phyloP scores from a whole-genome alignment of 2,797 vertebrate genomes.

The Myotis planiceps region DNA sequence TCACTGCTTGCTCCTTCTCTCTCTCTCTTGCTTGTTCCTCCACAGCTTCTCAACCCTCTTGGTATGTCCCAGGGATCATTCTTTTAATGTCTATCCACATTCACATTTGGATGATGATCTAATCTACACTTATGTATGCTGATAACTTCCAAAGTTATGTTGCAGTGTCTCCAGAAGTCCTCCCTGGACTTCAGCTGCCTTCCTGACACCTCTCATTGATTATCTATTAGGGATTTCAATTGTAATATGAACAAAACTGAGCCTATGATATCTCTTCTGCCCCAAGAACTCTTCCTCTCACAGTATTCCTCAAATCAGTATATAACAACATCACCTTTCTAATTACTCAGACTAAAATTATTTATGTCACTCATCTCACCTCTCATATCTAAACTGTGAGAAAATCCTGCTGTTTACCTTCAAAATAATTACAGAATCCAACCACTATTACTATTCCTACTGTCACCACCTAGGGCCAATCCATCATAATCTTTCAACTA shows the following conservation, averaged over 20 bases:
- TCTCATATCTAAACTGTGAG: background rate
- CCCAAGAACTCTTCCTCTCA: background rate
- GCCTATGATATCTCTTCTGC: too few relatives aligned
- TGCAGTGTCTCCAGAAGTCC: background rate
- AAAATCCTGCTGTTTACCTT: constrained; percentile 5
- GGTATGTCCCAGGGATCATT: background rate
- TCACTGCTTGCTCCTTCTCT: background rate
- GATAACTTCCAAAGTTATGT: background rate
- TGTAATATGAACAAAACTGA: background rate
- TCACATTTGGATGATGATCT: background rate
- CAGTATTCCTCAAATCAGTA: background rate
- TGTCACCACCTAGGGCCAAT: background rate
- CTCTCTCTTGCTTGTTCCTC: background rate
- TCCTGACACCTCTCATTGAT: background rate
- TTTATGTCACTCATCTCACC: background rate
- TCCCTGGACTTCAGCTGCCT: background rate
- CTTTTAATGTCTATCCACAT: background rate
- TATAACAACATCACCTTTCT: background rate
- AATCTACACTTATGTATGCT: background rate
- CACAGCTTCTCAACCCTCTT: background rate
- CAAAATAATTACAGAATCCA: constrained; percentile 25
- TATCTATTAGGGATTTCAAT: background rate
- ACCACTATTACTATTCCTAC: background rate
- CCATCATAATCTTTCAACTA: background rate
- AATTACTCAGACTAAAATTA: background rate